Evolutionary conservation across 1,140 invertebrate species (phyloP).

Genomic region (Conus betulinus): DNA sequence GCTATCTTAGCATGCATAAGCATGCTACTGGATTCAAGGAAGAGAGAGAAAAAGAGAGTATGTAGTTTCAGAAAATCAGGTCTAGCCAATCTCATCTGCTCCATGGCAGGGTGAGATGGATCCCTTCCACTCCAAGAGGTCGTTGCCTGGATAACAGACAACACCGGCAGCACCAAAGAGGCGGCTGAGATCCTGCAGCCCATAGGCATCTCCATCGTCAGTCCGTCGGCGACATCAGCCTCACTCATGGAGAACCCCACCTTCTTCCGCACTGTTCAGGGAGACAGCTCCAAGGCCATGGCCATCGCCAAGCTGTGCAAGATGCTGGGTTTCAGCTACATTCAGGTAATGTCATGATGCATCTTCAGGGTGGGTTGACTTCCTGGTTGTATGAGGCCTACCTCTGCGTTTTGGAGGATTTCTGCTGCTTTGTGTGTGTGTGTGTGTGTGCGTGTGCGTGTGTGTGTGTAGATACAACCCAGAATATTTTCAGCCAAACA

Average conservation of each 20-base stretch:
- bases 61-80: no score
- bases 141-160: slow-evolving; percentile 66
- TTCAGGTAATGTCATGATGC: slow-evolving; percentile 42
- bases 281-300: slow-evolving; percentile 86
- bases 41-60: no score
- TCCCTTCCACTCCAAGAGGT: slow-evolving; percentile 36
- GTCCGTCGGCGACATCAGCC: slow-evolving; percentile 78
- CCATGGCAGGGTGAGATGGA: not conserved
- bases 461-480: no score
- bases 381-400: no score
- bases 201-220: slow-evolving; percentile 60
- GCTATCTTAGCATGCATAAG: no score
- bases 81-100: no score
- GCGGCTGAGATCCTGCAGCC: slow-evolving; percentile 57
- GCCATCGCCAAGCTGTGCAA: slow-evolving; percentile 78
- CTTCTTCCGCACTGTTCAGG: slow-evolving; percentile 87
- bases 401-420: no score
- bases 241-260: slow-evolving; percentile 85
- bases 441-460: no score
- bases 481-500: no score
- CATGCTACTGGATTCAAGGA: no score
- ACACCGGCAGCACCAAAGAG: slow-evolving; percentile 53
- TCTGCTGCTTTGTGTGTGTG: no score
- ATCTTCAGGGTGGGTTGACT: not conserved
- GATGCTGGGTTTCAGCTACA: slow-evolving; percentile 57